These are phyloP conservation scores for Drosophila pachea DNA, from an alignment of 1,140 invertebrate genomes.

Conservation along the genomic window DNA sequence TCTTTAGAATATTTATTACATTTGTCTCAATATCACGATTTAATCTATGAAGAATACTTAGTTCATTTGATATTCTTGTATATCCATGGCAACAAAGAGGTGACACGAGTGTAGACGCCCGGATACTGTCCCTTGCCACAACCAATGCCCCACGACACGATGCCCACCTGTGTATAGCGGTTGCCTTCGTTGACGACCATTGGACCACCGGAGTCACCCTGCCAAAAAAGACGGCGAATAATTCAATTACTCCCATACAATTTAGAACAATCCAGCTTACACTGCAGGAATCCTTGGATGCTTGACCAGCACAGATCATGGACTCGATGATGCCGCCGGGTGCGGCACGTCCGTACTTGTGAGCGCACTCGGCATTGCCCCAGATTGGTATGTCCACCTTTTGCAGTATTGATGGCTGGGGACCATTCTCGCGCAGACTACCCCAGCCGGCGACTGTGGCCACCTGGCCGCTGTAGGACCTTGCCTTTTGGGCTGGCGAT, in stretches of 20 bases:
- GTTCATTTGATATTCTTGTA: constrained; percentile 81
- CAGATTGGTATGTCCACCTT: constrained; percentile 91
- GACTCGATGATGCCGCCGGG: constrained; percentile 92
- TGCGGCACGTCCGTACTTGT: constrained; percentile 90
- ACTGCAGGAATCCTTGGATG: constrained; percentile 91
- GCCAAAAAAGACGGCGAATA: constrained; percentile 44
- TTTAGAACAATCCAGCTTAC: constrained; percentile 80
- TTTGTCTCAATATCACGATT: constrained; percentile 60
- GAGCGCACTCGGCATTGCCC: constrained; percentile 87
- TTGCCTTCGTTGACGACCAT: constrained; percentile 88
- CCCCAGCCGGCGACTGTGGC: constrained; percentile 91
- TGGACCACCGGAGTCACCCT: constrained; percentile 96
- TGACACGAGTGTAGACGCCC: constrained; percentile 86
- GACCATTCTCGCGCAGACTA: constrained; percentile 83
- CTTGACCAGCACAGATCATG: constrained; percentile 91
- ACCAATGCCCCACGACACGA: constrained; percentile 96
- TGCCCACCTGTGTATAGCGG: constrained; percentile 90
- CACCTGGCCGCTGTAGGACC: constrained; percentile 83
- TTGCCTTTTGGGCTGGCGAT: constrained; percentile 78
- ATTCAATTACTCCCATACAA: background rate
- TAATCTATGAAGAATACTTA: constrained; percentile 56
- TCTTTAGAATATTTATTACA: constrained; percentile 35
- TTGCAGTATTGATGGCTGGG: constrained; percentile 88
- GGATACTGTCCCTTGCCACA: constrained; percentile 95
- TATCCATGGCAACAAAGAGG: constrained; percentile 89